These are phyloP conservation scores for Haliaeetus leucogaster DNA, from an alignment of 2,113 vertebrate species.

Conservation along the genomic window DNA sequence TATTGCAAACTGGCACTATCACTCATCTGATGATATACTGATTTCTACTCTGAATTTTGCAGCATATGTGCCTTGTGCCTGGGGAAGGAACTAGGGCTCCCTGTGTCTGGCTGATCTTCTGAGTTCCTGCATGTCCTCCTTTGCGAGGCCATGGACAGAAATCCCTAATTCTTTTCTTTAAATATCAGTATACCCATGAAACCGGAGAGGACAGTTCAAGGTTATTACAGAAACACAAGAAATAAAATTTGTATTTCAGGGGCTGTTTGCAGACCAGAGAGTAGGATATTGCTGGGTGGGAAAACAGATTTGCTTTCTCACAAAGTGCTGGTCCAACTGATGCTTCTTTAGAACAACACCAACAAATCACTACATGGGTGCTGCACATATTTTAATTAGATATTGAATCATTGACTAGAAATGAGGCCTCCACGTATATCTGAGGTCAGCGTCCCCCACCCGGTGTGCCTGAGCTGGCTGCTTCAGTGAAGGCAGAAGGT, in stretches of 20 bases:
- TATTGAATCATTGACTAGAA: not conserved
- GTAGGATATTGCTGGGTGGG: not conserved
- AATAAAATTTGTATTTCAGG: not conserved
- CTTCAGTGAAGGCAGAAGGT: conserved; percentile 5
- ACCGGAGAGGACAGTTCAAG: not conserved
- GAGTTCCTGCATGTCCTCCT: not conserved
- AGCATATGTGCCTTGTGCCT: not conserved
- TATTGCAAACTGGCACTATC: not conserved
- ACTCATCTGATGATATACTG: not conserved
- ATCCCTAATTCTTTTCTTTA: not conserved
- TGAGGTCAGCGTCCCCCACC: conserved; percentile 12
- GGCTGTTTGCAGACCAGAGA: not conserved
- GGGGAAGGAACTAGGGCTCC: not conserved
- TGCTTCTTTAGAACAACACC: not conserved
- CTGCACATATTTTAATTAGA: conserved; percentile 20
- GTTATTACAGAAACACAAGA: not conserved
- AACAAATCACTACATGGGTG: not conserved
- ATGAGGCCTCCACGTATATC: not conserved
- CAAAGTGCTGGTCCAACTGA: not conserved
- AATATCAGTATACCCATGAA: not conserved
- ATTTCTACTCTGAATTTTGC: not conserved
- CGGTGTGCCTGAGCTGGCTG: not conserved
- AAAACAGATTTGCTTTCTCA: not conserved
- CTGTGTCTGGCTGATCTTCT: not conserved
- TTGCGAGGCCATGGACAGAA: not conserved